Evolutionary conservation across 2,797 vertebrate genomes (phyloP), one percentile per base, ranked within the genome.

Genomic region (Gadopsis bispinosus): DNA sequence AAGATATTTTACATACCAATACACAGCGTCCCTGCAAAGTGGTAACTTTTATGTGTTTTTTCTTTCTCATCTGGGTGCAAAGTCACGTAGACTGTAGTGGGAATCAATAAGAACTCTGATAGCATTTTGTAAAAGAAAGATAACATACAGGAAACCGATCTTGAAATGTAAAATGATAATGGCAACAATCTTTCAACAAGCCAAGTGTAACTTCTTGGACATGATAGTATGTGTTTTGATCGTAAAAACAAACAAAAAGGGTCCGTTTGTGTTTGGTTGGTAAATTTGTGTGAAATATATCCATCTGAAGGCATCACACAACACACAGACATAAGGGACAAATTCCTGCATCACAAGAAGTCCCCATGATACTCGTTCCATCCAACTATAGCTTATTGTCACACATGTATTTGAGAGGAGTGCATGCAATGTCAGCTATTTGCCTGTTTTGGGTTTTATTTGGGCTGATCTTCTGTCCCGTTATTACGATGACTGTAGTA

Each of bases 211-310:
- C 47, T 13, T 54, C 12, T 61, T 39, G n/a, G 29, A 64, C 7
- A 66, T 58, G 26, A 29, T 9, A 1, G 4, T 22, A 4, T 53
- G 48, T 19, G 8, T 14, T 47, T 47, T 1, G 2, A 59, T 51
- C n/a, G 7, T 54, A 14, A 45, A 33, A 53, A 53, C 11, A 20
- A 58, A 58, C 7, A 1, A 16, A 11, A 58, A 58, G 7, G 20
- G n/a, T 66, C 7, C 5, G 3, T 5, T 51, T 20, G 2, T 26
- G 29, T 47, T n/a, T 22, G 10, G 4, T 19, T 0, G 3, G 51
- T 12, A 50, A 22, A 47, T 63, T 16, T 53, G 19, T 22, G 9
- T 55, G 8, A 73, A 64, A 80, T n/a, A 47, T 16, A 53, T 55
- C 8, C 5, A 19, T 47, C 6, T 73, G 31, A 66, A 22, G 65